A percentile compares a stretch with the other conserved stretches of the same genome.
phyloP scores from a whole-genome alignment of 2,113 vertebrate genomes.

The Calyptommatus sinebrachiatus region DNA sequence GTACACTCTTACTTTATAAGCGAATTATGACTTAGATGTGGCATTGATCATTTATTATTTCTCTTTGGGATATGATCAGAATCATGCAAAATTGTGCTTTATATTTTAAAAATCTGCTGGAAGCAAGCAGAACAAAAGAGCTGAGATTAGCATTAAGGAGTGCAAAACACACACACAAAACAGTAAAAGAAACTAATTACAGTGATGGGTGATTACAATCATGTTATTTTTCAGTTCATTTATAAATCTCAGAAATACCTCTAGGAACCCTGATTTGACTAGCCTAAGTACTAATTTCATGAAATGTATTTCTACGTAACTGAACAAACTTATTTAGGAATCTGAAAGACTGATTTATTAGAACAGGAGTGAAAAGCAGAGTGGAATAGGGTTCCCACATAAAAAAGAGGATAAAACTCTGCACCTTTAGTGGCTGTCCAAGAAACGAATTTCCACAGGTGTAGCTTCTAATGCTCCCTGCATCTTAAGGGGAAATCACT shows the following conservation, averaged over 20 bases:
- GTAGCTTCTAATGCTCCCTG: too few relatives aligned
- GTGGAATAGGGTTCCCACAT: too few relatives aligned
- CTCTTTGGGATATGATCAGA: slow-evolving; percentile 25
- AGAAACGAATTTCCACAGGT: too few relatives aligned
- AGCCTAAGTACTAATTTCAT: not conserved
- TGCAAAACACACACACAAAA: not conserved
- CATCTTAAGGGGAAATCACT: too few relatives aligned
- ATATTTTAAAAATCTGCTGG: slow-evolving; percentile 1
- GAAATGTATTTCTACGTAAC: not conserved
- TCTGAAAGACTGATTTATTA: too few relatives aligned
- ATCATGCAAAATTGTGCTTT: slow-evolving; percentile 11
- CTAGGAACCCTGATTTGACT: not conserved
- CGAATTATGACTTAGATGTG: slow-evolving; percentile 6
- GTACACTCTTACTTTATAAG: not conserved
- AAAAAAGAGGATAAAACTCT: too few relatives aligned
- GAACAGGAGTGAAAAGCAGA: too few relatives aligned
- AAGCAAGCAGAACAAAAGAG: not conserved
- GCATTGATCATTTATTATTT: slow-evolving; percentile 10
- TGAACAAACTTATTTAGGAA: not conserved
- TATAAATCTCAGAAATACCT: not conserved
- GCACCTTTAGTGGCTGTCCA: too few relatives aligned
- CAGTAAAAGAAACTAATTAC: not conserved
- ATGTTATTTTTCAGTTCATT: not conserved
- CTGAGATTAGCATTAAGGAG: not conserved
- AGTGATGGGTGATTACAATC: not conserved